phyloP scores from a whole-genome alignment of 2,888 invertebrate genomes.

The Nineta flava region DNA sequence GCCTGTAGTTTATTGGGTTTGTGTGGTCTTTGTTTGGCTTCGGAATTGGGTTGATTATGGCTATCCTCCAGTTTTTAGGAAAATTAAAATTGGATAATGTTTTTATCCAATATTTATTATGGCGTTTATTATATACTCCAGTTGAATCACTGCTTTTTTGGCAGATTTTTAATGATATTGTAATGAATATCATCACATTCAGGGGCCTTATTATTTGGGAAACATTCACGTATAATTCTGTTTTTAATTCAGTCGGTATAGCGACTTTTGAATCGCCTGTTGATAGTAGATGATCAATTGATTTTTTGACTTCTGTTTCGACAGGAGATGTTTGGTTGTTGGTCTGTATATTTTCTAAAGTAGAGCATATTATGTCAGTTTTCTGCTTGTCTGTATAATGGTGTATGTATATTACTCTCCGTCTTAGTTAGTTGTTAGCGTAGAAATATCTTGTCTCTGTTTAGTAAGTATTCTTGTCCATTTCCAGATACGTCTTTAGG shows the following conservation, averaged over 20 bases:
- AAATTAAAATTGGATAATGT: too few species aligned
- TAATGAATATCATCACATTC: conserved; percentile 12
- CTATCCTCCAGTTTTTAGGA: conserved; percentile 14
- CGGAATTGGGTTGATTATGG: conserved; percentile 11
- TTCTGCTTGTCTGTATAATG: not conserved
- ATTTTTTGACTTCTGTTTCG: not conserved
- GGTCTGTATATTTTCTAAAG: not conserved
- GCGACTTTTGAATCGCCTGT: too few species aligned
- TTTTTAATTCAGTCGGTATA: too few species aligned
- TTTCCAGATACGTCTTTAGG: conserved; percentile 6
- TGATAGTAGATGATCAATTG: not conserved
- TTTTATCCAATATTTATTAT: conserved; percentile 8
- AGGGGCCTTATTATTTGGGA: conserved; percentile 12
- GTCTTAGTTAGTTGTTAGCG: not conserved
- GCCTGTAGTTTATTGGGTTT: conserved; percentile 12
- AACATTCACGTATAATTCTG: too few species aligned
- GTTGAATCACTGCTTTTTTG: conserved; percentile 11
- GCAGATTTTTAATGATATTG: conserved; percentile 14
- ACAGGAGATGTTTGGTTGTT: too few species aligned
- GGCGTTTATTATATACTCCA: conserved; percentile 12
- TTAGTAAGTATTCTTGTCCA: conserved; percentile 3
- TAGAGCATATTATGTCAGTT: not conserved
- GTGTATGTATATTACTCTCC: too few species aligned
- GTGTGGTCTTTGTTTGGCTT: conserved; percentile 13
- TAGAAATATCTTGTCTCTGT: not conserved